Conservation (phyloP, 2,113 vertebrate genomes). For the Motacilla alba region DNA sequence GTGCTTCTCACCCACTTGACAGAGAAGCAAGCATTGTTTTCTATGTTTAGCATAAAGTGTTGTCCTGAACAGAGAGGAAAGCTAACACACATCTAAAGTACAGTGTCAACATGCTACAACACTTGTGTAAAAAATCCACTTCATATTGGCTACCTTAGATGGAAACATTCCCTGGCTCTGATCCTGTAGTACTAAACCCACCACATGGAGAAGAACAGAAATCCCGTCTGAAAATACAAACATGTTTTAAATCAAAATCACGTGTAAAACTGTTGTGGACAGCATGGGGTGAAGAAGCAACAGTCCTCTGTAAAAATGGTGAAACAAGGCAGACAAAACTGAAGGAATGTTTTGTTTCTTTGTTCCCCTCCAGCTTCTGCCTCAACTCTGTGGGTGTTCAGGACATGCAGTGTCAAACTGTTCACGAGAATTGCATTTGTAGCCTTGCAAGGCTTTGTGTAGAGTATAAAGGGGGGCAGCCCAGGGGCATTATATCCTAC, state of each 20-base stretch:
- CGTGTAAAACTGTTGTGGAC: background rate
- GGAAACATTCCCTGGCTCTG: slow-evolving; percentile 28
- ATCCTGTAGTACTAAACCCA: slow-evolving; percentile 24
- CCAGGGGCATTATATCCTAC: background rate
- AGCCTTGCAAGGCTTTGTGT: background rate
- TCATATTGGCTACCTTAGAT: slow-evolving; percentile 2
- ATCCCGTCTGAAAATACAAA: slow-evolving; percentile 22
- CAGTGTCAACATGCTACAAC: background rate
- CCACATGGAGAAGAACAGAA: slow-evolving; percentile 33
- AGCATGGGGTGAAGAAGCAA: background rate
- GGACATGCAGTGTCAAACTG: background rate
- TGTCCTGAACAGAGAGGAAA: background rate
- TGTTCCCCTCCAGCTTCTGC: background rate
- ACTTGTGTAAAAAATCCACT: slow-evolving; percentile 12
- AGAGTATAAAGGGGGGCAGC: background rate
- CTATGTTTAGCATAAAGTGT: background rate
- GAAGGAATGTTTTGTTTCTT: background rate
- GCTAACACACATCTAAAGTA: background rate
- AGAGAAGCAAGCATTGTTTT: background rate
- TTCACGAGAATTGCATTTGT: background rate
- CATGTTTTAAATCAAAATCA: slow-evolving; percentile 30
- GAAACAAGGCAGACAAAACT: background rate
- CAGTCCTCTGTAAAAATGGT: background rate
- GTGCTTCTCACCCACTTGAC: background rate
- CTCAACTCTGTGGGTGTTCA: background rate